Evolutionary conservation across 1,140 invertebrate species (phyloP).

Genomic region (Euura lappo): DNA sequence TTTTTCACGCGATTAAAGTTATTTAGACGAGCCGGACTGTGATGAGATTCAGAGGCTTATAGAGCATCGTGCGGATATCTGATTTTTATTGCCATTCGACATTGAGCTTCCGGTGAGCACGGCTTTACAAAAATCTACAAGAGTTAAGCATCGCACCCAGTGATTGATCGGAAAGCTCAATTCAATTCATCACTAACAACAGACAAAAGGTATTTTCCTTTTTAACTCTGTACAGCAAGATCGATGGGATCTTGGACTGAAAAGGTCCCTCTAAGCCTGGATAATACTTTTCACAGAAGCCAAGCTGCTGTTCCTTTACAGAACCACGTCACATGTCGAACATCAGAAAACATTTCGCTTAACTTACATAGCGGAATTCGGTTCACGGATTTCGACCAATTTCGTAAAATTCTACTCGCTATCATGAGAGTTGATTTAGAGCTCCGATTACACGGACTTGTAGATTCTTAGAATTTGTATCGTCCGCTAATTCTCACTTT

Average conservation of each 20-base stretch:
- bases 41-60: not conserved
- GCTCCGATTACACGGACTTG: too few relatives aligned
- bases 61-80: not conserved
- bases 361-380: too few relatives aligned
- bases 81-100: not conserved
- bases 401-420: too few relatives aligned
- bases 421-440: too few relatives aligned
- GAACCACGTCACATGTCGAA: too few relatives aligned
- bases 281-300: too few relatives aligned
- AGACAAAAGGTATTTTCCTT: not conserved
- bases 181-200: conserved; percentile 4
- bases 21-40: not conserved
- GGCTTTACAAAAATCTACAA: not conserved
- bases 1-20: not conserved
- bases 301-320: too few relatives aligned
- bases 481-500: too few relatives aligned
- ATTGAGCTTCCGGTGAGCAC: not conserved
- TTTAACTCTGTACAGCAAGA: not conserved
- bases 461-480: too few relatives aligned
- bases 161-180: not conserved
- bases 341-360: too few relatives aligned
- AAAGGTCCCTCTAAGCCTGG: too few relatives aligned
- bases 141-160: not conserved
- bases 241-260: not conserved
- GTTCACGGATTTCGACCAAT: too few relatives aligned